phyloP scores from a whole-genome alignment of 2,888 invertebrate genomes.

The Eustalomyia histrio region DNA sequence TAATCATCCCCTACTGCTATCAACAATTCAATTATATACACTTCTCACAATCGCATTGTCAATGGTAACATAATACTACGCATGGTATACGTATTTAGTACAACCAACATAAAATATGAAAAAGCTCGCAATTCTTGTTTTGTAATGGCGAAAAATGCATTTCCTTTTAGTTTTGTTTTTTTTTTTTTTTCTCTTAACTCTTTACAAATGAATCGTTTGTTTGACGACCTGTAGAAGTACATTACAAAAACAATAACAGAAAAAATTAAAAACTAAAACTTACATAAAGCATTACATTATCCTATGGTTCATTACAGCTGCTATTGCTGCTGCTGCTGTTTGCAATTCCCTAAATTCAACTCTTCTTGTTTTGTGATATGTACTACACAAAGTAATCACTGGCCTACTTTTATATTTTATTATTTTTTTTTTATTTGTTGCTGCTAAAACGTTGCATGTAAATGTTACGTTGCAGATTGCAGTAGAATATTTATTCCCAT shows the following conservation, averaged over 20 bases:
- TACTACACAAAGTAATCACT: constrained; percentile 59
- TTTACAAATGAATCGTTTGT: constrained; percentile 35
- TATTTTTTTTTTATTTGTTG: too few relatives aligned
- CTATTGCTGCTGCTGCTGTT: constrained; percentile 26
- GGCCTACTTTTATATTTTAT: constrained; percentile 62
- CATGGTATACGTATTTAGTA: constrained; percentile 35
- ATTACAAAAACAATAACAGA: constrained; percentile 45
- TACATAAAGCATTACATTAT: constrained; percentile 45
- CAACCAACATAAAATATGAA: constrained; percentile 16
- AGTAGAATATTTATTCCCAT: constrained; percentile 50
- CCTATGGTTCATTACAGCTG: constrained; percentile 55
- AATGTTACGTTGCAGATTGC: constrained; percentile 36
- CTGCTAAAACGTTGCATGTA: constrained; percentile 49
- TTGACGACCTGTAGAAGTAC: constrained; percentile 56
- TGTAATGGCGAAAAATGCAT: constrained; percentile 68
- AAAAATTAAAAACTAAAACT: constrained; percentile 45
- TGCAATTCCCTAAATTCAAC: constrained; percentile 57
- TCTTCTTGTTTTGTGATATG: constrained; percentile 28
- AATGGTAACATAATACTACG: constrained; percentile 56
- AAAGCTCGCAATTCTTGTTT: constrained; percentile 44
- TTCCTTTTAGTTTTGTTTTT: constrained; percentile 62
- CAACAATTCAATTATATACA: constrained; percentile 54
- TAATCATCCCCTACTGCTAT: constrained; percentile 56
- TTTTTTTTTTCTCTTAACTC: too few relatives aligned
- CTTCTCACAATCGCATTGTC: constrained; percentile 55